phyloP scores from a whole-genome alignment of 2,888 invertebrate genomes.

The Scaeva pyrastri region DNA sequence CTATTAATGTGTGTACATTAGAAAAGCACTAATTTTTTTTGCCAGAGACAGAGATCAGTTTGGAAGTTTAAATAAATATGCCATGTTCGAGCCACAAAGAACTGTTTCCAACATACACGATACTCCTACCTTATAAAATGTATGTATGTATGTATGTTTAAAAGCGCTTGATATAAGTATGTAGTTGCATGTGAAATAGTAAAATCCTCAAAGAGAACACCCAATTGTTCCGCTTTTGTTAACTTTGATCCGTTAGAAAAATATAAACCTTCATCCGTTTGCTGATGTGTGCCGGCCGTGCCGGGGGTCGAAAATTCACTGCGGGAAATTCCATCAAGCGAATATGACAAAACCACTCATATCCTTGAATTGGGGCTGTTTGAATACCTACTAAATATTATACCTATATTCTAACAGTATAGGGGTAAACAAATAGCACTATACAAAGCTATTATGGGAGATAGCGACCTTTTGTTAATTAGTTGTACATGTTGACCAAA shows the following conservation, averaged over 20 bases:
- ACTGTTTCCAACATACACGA: slow-evolving; percentile 35
- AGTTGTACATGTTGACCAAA: slow-evolving; percentile 76
- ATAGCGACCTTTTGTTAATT: slow-evolving; percentile 76
- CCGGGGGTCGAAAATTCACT: slow-evolving; percentile 54
- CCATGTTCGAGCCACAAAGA: slow-evolving; percentile 52
- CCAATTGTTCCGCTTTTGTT: slow-evolving; percentile 67
- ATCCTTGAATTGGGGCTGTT: slow-evolving; percentile 57
- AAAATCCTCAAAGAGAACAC: slow-evolving; percentile 71
- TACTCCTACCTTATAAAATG: too few species aligned
- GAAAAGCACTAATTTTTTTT: background rate
- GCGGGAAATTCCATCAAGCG: slow-evolving; percentile 74
- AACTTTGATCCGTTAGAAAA: slow-evolving; percentile 67
- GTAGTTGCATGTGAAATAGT: slow-evolving; percentile 60
- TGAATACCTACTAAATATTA: slow-evolving; percentile 44
- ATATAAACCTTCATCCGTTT: slow-evolving; percentile 46
- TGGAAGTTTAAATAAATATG: slow-evolving; percentile 4
- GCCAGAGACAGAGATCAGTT: background rate
- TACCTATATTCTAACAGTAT: slow-evolving; percentile 17
- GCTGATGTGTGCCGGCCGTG: too few species aligned
- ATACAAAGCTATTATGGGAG: slow-evolving; percentile 70
- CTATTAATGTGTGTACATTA: slow-evolving; percentile 38
- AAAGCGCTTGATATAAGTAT: slow-evolving; percentile 1
- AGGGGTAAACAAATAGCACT: slow-evolving; percentile 52
- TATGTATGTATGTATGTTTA: too few species aligned
- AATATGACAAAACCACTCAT: slow-evolving; percentile 74